Percentiles rank a stretch among this genome's conserved stretches.
These are phyloP conservation scores for Malthinus flaveolus DNA, from an alignment of 2,888 invertebrate genomes.

Conservation along the genomic window DNA sequence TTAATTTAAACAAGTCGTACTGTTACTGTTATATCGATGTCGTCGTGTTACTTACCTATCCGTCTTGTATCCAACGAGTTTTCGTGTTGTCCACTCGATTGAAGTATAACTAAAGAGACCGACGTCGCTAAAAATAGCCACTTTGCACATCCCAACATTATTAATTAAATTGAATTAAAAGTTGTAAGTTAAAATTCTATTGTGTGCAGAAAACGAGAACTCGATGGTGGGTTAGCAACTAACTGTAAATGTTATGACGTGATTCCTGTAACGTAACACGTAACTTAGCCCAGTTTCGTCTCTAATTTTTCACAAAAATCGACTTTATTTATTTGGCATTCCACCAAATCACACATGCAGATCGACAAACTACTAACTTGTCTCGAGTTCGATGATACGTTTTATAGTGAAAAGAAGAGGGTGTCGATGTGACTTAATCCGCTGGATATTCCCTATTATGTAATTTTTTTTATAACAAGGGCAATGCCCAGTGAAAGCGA, in stretches of 20 bases:
- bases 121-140: slow-evolving; percentile 61
- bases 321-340: too few relatives aligned
- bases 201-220: slow-evolving; percentile 15
- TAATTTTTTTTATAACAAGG: slow-evolving; percentile 32
- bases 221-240: slow-evolving; percentile 39
- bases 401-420: slow-evolving; percentile 31
- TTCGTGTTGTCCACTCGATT: slow-evolving; percentile 56
- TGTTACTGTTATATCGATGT: slow-evolving; percentile 5
- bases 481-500: slow-evolving; percentile 55
- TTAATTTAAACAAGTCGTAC: too few relatives aligned
- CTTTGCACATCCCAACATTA: slow-evolving; percentile 53
- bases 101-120: slow-evolving; percentile 59
- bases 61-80: slow-evolving; percentile 41
- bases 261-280: slow-evolving; percentile 18
- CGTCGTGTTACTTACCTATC: slow-evolving; percentile 46
- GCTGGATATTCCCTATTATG: slow-evolving; percentile 34
- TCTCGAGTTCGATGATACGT: slow-evolving; percentile 4
- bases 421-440: slow-evolving; percentile 1
- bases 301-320: too few relatives aligned
- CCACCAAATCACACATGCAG: too few relatives aligned
- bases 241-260: slow-evolving; percentile 40
- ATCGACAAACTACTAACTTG: too few relatives aligned
- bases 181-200: slow-evolving; percentile 8
- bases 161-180: background rate
- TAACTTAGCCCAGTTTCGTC: slow-evolving; percentile 3